Evolutionary conservation across 2,797 vertebrate species (phyloP), one percentile per base, ranked within the genome.

Genomic region (Coilia nasus): DNA sequence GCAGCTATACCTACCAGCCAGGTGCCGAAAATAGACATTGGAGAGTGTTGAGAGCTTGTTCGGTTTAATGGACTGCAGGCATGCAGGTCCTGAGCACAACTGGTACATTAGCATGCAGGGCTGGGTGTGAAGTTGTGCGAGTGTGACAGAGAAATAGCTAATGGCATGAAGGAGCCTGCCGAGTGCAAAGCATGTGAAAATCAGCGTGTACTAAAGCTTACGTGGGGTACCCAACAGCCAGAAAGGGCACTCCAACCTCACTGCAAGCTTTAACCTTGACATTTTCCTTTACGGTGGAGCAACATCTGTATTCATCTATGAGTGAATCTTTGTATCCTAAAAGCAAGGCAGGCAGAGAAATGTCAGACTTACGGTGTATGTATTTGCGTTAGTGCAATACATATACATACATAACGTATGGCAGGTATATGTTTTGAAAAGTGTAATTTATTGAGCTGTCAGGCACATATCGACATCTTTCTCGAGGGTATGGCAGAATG

Each of bases 1-100:
- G 25, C 28, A 1, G 25, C 17, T 71, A 71, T 17, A 71, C 25
- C 25, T 71, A 71, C 14, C 64, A 4, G 12, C 25, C 64, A 71
- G 64, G 64, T 71, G 64, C 64, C 0, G 64, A 71, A 71, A 71
- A 71, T 71, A 71, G 28, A 17, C 64, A 71, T 71, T 71, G 28
- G 64, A 5, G 6, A 15, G 2, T 14, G 4, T 25, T 31, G 3
- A 5, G 64, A 71, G 64, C 12, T 71, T 31, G 64, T 71, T 71
- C 25, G 64, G 14, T 71, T 12, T 71, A 71, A 71, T 71, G 28
- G 64, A 71, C 64, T 31, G 10, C 64, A 71, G 64, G 64, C 12
- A 28, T 71, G 64, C 10, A 25, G 64, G 64, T 71, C 64, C 28
- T 28, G 15, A 71, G 25, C 64, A 25, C 25, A 71, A 31, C 31